Evolutionary conservation across 1,140 invertebrate species (phyloP).

Genomic region (Caenorhabditis brenneri): DNA sequence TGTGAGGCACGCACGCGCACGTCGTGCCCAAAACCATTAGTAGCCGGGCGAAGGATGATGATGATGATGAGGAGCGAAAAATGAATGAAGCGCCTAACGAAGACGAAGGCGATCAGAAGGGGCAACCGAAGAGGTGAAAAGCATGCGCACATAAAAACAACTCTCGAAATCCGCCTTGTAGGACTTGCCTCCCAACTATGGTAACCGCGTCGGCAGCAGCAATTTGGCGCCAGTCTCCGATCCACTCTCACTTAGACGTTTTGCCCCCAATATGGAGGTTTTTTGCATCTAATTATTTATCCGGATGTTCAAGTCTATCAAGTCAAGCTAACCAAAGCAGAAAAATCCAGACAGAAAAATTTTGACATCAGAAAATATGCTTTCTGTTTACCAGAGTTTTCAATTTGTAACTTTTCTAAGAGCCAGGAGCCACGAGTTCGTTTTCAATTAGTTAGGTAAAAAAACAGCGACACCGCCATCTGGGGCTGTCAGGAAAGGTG

Average conservation of each 20-base stretch:
- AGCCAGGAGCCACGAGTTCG: not conserved
- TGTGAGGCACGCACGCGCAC: slow-evolving; percentile 37
- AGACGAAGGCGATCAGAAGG: not conserved
- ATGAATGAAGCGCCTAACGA: slow-evolving; percentile 14
- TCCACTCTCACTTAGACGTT: slow-evolving; percentile 36
- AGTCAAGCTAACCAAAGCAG: not conserved
- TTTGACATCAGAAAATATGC: not conserved
- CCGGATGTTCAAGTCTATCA: slow-evolving; percentile 1
- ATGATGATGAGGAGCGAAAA: slow-evolving; percentile 22
- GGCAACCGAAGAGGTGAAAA: slow-evolving; percentile 35
- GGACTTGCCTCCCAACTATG: slow-evolving; percentile 11
- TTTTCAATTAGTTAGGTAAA: slow-evolving; percentile 3
- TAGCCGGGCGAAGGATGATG: slow-evolving; percentile 14
- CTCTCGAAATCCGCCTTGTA: slow-evolving; percentile 39
- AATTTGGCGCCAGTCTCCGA: slow-evolving; percentile 31
- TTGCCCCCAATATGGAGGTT: slow-evolving; percentile 30
- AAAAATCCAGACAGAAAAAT: not conserved
- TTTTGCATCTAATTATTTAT: slow-evolving; percentile 40
- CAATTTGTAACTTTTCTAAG: not conserved
- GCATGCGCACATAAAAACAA: slow-evolving; percentile 21
- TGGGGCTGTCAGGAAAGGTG: slow-evolving; percentile 25
- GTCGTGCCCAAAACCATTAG: slow-evolving; percentile 37
- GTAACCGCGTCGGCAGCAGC: slow-evolving; percentile 24
- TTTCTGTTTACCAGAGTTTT: not conserved
- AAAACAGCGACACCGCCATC: not conserved